Percentiles rank a stretch among this genome's conserved stretches.
phyloP scores from a whole-genome alignment of 2,113 vertebrate genomes.

The Gnathonemus longibarbis region DNA sequence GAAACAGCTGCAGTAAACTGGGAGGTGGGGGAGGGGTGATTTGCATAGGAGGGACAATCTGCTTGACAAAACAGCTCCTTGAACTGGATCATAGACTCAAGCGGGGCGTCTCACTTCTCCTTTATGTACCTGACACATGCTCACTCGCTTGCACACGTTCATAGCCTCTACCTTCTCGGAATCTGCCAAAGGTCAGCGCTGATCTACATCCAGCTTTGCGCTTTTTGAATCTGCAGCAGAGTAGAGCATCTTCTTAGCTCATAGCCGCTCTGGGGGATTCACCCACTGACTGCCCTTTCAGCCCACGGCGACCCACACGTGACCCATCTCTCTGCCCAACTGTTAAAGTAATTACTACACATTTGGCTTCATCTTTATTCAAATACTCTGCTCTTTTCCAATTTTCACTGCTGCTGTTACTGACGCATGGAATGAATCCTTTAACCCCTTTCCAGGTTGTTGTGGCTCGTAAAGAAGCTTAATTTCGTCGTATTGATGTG shows the following conservation, averaged over 20 bases:
- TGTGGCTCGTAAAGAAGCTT: not conserved
- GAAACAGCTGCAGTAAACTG: constrained; percentile 83
- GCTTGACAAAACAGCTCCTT: constrained; percentile 72
- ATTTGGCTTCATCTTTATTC: not conserved
- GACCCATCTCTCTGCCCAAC: not conserved
- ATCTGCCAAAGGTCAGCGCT: not conserved
- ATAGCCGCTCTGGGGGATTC: not conserved
- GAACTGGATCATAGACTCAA: constrained; percentile 69
- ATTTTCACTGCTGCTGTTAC: not conserved
- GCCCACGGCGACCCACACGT: not conserved
- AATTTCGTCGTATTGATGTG: not conserved
- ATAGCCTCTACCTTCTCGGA: not conserved
- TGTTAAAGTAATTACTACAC: not conserved
- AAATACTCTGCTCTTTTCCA: not conserved
- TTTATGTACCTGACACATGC: constrained; percentile 54
- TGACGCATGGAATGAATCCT: not conserved
- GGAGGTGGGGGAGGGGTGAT: constrained; percentile 59
- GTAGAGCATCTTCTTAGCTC: not conserved
- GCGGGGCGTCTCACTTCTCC: constrained; percentile 78
- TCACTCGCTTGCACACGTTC: not conserved
- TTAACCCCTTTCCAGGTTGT: not conserved
- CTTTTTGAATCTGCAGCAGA: not conserved
- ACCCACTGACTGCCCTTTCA: not conserved
- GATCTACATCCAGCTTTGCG: not conserved
- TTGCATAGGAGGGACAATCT: constrained; percentile 93